phyloP scores from a whole-genome alignment of 2,888 invertebrate species.

The Trachelus stipa region DNA sequence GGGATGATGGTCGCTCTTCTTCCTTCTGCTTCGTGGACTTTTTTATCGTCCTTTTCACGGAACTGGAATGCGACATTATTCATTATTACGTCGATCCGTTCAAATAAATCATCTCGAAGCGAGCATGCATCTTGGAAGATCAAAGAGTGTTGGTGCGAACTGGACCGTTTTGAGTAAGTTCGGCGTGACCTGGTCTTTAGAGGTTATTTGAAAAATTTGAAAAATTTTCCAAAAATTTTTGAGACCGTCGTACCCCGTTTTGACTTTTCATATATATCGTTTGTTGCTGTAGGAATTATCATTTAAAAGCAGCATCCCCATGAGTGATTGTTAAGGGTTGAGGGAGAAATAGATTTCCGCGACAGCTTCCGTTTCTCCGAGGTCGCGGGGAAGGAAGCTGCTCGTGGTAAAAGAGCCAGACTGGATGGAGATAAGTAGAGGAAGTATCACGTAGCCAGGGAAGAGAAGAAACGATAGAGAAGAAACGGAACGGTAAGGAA shows the following conservation, averaged over 20 bases:
- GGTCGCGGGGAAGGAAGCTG: neutral
- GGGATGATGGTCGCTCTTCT: neutral
- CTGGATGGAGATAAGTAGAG: conserved; percentile 13
- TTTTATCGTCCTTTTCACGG: conserved; percentile 10
- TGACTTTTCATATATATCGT: neutral
- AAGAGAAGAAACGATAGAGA: neutral
- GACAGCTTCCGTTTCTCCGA: neutral
- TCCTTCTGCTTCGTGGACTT: neutral
- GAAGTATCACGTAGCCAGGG: conserved; percentile 23
- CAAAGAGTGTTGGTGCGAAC: neutral
- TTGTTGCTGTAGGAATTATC: neutral
- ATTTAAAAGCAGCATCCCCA: neutral
- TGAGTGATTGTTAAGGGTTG: neutral
- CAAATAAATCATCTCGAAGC: neutral
- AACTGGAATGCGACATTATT: conserved; percentile 13
- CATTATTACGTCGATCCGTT: conserved; percentile 8
- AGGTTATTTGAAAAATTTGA: neutral
- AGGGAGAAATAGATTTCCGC: neutral
- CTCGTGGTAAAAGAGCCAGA: neutral
- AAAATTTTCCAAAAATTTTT: neutral
- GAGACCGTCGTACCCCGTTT: neutral
- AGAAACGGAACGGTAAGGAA: neutral
- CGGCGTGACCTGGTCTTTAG: neutral
- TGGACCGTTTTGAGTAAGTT: neutral
- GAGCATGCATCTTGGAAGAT: neutral